Evolutionary conservation across 2,113 vertebrate species (phyloP), one percentile per base, ranked within the genome.

Genomic region (Apistogramma diplotaenia): DNA sequence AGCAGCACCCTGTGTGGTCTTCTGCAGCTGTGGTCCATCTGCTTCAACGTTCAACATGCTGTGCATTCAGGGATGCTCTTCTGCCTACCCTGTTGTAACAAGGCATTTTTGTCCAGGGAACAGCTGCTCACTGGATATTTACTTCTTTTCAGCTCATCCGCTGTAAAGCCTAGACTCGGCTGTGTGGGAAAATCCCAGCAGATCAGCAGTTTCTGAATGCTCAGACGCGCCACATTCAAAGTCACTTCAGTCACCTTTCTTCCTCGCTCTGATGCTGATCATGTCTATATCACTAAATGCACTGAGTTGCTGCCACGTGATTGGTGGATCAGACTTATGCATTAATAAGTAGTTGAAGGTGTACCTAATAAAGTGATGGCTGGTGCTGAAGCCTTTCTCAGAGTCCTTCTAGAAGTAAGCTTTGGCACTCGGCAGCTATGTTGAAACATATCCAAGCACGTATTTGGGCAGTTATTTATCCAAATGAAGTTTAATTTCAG

Each of bases 401-500:
- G 49, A 29, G 27, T 49, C 49, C 7, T 51, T 19, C 16, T 51
- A 8, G 18, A 51, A 49, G 1, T 46, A 4, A 70, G 23, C 23
- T 29, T 67, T 0, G 61, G 37, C 37, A 67, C 61, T 43, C 11
- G 18, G 1, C 43, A 23, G 16, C 61, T 11, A 46, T 12, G 37
- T 67, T 67, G 40, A 70, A 70, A 49, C 29, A 12, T 25, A 70
- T n/a, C 25, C 16, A 70, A 1, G 10, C 15, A 49, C 16, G 15
- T 18, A 18, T 49, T 18, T 49, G 46, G 16, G 46, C 43, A 70
- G 3, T 13, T 8, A 0, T 51, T 70, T 70, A 29, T 70, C 43
- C 29, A 70, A 70, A 70, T 70, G 62, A 49, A 51, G 23, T 21
- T 70, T 53, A n/a, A 53, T 49, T 43, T 43, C 13, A 15, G 40